Conservation (phyloP, 2,797 vertebrate genomes). For the Mareca strepera region DNA sequence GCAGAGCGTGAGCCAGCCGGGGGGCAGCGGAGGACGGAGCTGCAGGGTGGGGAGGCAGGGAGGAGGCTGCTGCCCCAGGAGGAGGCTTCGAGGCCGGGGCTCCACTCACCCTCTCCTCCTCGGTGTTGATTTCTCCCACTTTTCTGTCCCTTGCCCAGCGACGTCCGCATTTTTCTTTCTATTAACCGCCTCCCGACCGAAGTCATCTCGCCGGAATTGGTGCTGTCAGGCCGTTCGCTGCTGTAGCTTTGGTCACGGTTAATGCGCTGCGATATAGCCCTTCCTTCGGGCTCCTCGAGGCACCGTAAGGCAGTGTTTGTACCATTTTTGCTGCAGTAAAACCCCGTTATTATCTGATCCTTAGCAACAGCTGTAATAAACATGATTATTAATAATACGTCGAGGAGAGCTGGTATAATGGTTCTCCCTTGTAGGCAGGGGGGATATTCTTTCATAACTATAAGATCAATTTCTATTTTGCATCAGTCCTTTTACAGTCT, state of each 20-base stretch:
- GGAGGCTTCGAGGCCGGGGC: neutral
- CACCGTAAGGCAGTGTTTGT: neutral
- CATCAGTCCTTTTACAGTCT: conserved; percentile 22
- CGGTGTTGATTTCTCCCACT: neutral
- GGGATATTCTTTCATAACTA: conserved; percentile 11
- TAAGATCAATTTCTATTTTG: conserved; percentile 41
- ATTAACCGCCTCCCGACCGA: neutral
- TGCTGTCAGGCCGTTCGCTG: neutral
- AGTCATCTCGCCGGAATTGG: neutral
- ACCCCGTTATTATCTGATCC: neutral
- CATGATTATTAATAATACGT: conserved; percentile 18
- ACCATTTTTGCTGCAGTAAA: conserved; percentile 19
- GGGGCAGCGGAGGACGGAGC: neutral
- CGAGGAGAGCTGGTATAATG: neutral
- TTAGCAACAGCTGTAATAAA: conserved; percentile 45
- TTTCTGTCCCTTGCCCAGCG: neutral
- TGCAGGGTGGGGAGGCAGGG: neutral
- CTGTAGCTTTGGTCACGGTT: neutral
- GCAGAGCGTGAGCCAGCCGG: neutral
- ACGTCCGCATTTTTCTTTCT: neutral
- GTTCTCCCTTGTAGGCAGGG: neutral
- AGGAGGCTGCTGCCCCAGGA: neutral
- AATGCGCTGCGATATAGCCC: neutral
- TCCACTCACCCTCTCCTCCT: neutral
- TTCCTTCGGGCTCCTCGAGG: neutral